These are phyloP conservation scores for Aphrocallistes beatrix DNA, from an alignment of 37 sponge, comb jelly and placozoan species.

Conservation along the genomic window DNA sequence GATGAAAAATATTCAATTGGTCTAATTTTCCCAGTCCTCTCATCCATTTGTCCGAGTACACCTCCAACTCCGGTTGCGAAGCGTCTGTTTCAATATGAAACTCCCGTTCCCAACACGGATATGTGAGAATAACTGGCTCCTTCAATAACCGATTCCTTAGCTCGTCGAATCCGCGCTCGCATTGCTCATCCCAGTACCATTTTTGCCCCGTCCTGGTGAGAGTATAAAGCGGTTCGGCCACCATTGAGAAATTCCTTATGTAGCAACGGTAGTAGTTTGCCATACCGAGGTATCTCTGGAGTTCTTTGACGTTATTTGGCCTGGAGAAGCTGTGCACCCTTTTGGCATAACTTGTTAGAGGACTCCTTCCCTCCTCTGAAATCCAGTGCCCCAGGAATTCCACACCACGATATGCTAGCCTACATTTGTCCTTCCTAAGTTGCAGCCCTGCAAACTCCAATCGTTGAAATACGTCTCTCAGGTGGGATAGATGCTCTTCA, in stretches of 20 bases:
- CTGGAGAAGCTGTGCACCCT: not conserved
- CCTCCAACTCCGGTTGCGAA: not conserved
- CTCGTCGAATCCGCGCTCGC: not conserved
- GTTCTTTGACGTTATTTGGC: not conserved
- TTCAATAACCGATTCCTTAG: slow-evolving; percentile 5
- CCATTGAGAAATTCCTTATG: not conserved
- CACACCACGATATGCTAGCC: not conserved
- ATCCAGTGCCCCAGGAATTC: not conserved
- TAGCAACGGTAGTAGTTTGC: not conserved
- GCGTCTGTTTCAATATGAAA: slow-evolving; percentile 3
- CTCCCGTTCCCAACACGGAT: not conserved
- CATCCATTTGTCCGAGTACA: not conserved
- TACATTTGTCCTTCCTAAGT: not conserved
- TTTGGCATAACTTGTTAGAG: not conserved
- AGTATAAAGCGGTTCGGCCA: not conserved
- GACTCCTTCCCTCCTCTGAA: slow-evolving; percentile 3
- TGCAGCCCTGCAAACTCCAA: not conserved
- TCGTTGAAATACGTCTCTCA: not conserved
- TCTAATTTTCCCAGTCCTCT: not conserved
- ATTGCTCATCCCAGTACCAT: slow-evolving; percentile 11
- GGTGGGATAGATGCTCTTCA: not conserved
- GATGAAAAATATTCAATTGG: not conserved
- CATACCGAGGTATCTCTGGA: slow-evolving; percentile 1
- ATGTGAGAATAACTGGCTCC: not conserved
- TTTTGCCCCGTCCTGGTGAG: not conserved